Base-by-base conservation (phyloP, 1,140 invertebrate species). In the Caerostris extrusa region DNA sequence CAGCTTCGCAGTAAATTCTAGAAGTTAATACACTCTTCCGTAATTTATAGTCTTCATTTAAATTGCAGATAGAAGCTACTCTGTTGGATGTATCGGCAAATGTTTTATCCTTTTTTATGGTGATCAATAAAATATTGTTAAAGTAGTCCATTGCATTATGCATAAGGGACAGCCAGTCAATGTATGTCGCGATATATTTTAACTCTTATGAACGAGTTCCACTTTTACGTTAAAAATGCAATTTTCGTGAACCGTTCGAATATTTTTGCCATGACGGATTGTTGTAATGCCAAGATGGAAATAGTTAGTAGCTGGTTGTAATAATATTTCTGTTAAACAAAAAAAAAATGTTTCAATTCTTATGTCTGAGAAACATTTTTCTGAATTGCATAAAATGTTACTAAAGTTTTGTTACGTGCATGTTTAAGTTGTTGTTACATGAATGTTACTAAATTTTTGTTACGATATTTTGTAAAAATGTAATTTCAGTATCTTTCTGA, bases 41-140 rank as follows among this genome's bases (percentile, higher is more conserved):
- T 53, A 61, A 88, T 88, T 88, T 88, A 88, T 61, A 64, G 61
- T 7, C 86, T 61, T 64, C 58, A 88, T 88, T 88, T 88, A 64
- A 88, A 88, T 88, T 88, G 60, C 86, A 88, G 61, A 88, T 88
- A 14, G 19, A 34, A 77, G 34, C 7, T 77, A 53, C 34, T 64
- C 34, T n/a, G 57, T 58, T 85, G 19, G 83, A 85, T 60, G 57
- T 34, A 85, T 57, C 56, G 81, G 53, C 56, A 83, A 83, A 83
- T 83, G 82, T 19, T 34, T 83, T 58, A n/a, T 56, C 34, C 19
- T 58, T 34, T 34, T 17, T 83, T 7, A 34, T 7, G 6, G 56
- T 83, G 50, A 88, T 88, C 58, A 57, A 67, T 88, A 64, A 88
- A 64, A 88, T 64, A 53, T 88, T 64, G 61, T 17, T 88, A 64